Conservation (phyloP, 2,797 vertebrate species). For the Tarsius wallacei region DNA sequence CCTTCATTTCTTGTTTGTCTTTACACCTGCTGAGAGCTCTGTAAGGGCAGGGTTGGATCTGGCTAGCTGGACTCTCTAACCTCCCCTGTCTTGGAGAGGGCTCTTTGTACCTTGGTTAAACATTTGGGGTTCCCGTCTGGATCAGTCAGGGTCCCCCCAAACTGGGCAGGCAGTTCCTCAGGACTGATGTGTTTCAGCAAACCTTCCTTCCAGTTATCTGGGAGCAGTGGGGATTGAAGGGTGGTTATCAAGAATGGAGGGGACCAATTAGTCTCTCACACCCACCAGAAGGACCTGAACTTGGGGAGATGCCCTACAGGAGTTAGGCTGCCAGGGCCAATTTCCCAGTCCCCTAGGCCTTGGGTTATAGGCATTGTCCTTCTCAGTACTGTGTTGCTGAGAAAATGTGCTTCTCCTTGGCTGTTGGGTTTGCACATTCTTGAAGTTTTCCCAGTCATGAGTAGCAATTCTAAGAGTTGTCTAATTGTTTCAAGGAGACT, state of each 20-base stretch:
- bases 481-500: background rate
- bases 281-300: background rate
- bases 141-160: conserved; percentile 95
- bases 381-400: background rate
- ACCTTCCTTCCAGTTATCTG: conserved; percentile 97
- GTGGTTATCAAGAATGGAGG: background rate
- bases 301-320: background rate
- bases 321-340: background rate
- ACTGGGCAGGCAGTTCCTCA: conserved; percentile 94
- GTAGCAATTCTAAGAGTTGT: background rate
- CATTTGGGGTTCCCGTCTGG: conserved; percentile 97
- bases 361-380: background rate
- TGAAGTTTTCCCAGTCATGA: background rate
- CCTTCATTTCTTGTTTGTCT: background rate
- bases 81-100: background rate
- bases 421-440: background rate
- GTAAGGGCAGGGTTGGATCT: background rate
- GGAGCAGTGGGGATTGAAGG: accelerated
- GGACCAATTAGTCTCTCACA: background rate
- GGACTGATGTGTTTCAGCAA: conserved; percentile 95
- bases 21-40: background rate
- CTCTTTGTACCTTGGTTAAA: conserved; percentile 89
- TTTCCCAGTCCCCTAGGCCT: background rate
- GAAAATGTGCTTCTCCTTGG: background rate
- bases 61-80: background rate